A percentile compares a stretch with the other conserved stretches of the same genome.
Evolutionary conservation across 2,113 vertebrate species (phyloP).

Genomic region (Anoplopoma fimbria): DNA sequence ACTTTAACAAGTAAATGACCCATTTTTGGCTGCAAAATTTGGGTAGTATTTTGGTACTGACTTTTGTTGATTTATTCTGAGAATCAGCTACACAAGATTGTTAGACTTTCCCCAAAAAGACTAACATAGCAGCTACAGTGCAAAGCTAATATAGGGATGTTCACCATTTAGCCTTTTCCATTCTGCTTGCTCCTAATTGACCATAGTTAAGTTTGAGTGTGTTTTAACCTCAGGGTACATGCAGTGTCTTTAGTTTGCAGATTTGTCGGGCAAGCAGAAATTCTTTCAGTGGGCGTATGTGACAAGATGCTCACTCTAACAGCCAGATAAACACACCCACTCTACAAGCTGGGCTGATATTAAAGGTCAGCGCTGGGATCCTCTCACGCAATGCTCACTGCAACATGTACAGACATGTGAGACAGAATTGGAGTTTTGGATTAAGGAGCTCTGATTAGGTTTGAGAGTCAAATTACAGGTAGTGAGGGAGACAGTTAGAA

Average conservation of each 20-base stretch:
- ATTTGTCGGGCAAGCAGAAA: constrained; percentile 35
- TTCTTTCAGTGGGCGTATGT: constrained; percentile 38
- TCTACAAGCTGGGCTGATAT: constrained; percentile 51
- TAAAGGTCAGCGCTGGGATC: constrained; percentile 30
- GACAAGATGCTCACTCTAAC: constrained; percentile 29
- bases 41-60: background rate
- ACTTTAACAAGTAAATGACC: background rate
- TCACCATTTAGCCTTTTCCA: background rate
- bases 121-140: background rate
- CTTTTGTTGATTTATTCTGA: background rate
- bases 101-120: background rate
- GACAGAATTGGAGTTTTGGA: constrained; percentile 18
- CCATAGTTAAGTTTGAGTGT: background rate
- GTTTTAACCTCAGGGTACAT: constrained; percentile 10
- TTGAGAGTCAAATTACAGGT: constrained; percentile 11
- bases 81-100: background rate
- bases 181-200: background rate
- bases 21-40: background rate
- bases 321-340: constrained; percentile 53
- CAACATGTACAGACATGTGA: constrained; percentile 34
- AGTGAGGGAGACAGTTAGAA: background rate
- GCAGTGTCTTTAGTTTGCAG: constrained; percentile 10
- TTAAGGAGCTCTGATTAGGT: background rate
- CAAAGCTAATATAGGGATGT: background rate
- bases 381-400: constrained; percentile 11